Conservation (phyloP, 2,888 invertebrate species). For the Yponomeuta evonymella region DNA sequence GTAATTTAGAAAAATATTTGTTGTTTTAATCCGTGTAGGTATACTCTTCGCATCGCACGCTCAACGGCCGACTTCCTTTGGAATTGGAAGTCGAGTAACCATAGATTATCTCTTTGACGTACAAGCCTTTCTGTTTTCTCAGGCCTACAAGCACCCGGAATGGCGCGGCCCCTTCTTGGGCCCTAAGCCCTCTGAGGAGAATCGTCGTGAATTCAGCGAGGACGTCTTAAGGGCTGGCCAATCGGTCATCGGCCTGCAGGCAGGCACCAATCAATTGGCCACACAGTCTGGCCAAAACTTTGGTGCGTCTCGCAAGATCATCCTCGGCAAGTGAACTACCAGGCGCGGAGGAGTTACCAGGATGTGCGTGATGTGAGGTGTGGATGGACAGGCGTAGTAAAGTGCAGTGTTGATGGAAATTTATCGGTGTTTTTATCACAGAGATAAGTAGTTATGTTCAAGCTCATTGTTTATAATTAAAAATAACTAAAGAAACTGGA, state of each 20-base stretch:
- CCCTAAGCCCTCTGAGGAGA: slow-evolving; percentile 90
- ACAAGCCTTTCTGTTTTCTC: slow-evolving; percentile 27
- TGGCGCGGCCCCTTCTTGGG: slow-evolving; percentile 89
- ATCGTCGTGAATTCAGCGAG: slow-evolving; percentile 87
- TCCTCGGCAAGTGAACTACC: slow-evolving; percentile 80
- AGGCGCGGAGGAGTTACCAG: slow-evolving; percentile 22
- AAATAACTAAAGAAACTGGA: too few relatives aligned
- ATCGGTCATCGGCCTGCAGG: slow-evolving; percentile 89
- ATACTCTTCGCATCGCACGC: too few relatives aligned
- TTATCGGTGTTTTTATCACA: not conserved
- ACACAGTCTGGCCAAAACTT: slow-evolving; percentile 91
- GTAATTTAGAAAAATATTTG: slow-evolving; percentile 50
- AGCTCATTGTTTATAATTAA: too few relatives aligned
- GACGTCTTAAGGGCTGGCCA: slow-evolving; percentile 89
- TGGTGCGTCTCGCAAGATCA: slow-evolving; percentile 88
- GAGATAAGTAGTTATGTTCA: too few relatives aligned
- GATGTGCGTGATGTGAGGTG: not conserved
- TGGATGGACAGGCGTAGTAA: not conserved
- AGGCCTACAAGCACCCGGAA: slow-evolving; percentile 89
- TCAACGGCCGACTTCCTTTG: not conserved
- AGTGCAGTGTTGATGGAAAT: not conserved
- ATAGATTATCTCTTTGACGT: not conserved
- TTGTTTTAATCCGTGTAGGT: too few relatives aligned
- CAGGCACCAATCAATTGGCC: slow-evolving; percentile 90
- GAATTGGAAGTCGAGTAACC: not conserved